A percentile compares a stretch with the other conserved stretches of the same genome.
Evolutionary conservation across 2,888 invertebrate genomes (phyloP).

Genomic region (Philereme vetulata): DNA sequence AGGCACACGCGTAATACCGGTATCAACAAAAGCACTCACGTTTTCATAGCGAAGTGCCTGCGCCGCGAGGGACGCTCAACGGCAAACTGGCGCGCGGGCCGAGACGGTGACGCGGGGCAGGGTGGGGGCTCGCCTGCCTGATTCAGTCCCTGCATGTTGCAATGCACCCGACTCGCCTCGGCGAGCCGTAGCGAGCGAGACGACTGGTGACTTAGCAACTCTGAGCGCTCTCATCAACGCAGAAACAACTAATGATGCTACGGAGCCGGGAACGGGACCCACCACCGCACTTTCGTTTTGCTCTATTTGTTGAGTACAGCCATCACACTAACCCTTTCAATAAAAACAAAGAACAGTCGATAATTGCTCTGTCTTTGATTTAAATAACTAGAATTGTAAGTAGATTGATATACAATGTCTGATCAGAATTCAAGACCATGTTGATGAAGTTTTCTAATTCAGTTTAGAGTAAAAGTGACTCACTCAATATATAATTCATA

Average conservation of each 20-base stretch:
- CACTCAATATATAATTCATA: slow-evolving; percentile 12
- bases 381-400: slow-evolving; percentile 1
- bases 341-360: slow-evolving; percentile 9
- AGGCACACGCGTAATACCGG: slow-evolving; percentile 65
- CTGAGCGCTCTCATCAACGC: slow-evolving; percentile 45
- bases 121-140: slow-evolving; percentile 73
- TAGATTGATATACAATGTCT: background rate
- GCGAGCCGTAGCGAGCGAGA: slow-evolving; percentile 52
- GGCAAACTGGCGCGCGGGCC: slow-evolving; percentile 73
- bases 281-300: slow-evolving; percentile 15
- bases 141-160: slow-evolving; percentile 75
- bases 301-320: slow-evolving; percentile 15
- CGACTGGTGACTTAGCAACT: slow-evolving; percentile 45
- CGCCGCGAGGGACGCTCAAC: slow-evolving; percentile 79
- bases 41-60: slow-evolving; percentile 65
- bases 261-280: slow-evolving; percentile 13
- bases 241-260: slow-evolving; percentile 37
- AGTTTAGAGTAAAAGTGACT: slow-evolving; percentile 13
- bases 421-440: background rate
- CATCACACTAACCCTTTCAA: slow-evolving; percentile 9
- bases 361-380: background rate
- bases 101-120: slow-evolving; percentile 59
- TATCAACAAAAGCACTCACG: slow-evolving; percentile 54
- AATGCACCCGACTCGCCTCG: slow-evolving; percentile 69
- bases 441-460: background rate